Evolutionary conservation across 2,797 vertebrate genomes (phyloP), one percentile per base, ranked within the genome.

Genomic region (Emydoidea blandingii): DNA sequence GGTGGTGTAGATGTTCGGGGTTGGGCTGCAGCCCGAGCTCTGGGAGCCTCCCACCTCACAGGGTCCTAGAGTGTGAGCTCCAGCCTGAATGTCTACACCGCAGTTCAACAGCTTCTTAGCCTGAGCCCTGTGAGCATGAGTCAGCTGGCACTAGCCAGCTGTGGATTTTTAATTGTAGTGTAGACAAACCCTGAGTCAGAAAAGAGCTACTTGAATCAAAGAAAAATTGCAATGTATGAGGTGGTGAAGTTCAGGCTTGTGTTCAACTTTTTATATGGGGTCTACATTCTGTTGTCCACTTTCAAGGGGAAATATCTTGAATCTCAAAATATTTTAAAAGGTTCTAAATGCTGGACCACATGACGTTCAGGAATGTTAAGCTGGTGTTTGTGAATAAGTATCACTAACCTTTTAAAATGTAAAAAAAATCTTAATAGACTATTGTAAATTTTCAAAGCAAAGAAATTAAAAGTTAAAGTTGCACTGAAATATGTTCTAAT

Each of bases 361-460:
- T 88, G 80, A 88, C 85, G 83, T 49, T 72, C 16, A 79, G 84
- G 82, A 87, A 47, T 44, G 83, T 81, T 92, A 94, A 92, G 54
- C 49, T 89, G 87, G 89, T 87, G 83, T 92, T 44, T 88, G 23
- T 86, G 87, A 68, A 83, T 81, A 88, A 91, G 31, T 72, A 83
- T 53, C 59, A 79, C 87, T 93, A 56, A 85, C 90, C 88, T 97
- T 93, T 92, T 72, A 41, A 72, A 21, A 34, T 93, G 68, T 50
- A 86, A 62, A 34, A 88, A 34, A 54, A 23, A 74, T 15, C 16
- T 90, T 97, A 92, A 83, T 0, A 91, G 88, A 50, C 85, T 86
- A 12, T 92, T 94, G 95, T 96, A 95, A 54, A 86, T 53, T 79
- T 93, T 91, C 31, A 76, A 83, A 93, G 68, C 56, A 87, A 89